These are phyloP conservation scores for Cyanocitta stelleri DNA, from an alignment of 2,113 vertebrate genomes.

Conservation along the genomic window DNA sequence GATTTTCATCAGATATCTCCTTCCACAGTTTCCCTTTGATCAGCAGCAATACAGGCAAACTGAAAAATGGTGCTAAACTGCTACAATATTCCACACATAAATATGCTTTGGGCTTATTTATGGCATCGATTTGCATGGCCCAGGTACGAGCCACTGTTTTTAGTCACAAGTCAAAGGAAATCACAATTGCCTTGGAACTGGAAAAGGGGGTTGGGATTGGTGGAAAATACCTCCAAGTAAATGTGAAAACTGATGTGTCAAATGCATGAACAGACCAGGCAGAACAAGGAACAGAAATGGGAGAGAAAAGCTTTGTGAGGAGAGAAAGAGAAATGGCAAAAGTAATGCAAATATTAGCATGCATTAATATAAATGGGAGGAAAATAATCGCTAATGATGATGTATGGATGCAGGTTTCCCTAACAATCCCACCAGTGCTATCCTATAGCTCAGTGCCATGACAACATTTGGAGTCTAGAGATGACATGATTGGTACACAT, in stretches of 20 bases:
- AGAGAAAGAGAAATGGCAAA: neutral
- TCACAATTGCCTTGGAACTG: neutral
- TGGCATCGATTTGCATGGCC: neutral
- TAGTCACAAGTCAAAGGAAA: neutral
- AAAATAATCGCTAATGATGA: neutral
- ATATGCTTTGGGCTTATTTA: neutral
- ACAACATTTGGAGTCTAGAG: neutral
- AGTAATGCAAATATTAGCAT: neutral
- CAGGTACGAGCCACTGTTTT: neutral
- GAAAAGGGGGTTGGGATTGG: neutral
- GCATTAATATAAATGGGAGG: neutral
- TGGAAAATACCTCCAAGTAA: neutral
- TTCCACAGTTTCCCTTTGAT: neutral
- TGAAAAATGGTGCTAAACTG: neutral
- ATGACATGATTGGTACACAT: slow-evolving; percentile 1
- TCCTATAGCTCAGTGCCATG: neutral
- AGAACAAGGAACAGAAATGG: neutral
- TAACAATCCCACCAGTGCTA: neutral
- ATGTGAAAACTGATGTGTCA: neutral
- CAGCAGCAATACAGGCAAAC: neutral
- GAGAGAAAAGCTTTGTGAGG: neutral
- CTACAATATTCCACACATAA: neutral
- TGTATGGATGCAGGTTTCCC: neutral
- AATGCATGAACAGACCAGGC: neutral
- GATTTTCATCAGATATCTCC: neutral